Evolutionary conservation across 2,888 invertebrate genomes (phyloP).

Genomic region (Xestia c-nigrum): DNA sequence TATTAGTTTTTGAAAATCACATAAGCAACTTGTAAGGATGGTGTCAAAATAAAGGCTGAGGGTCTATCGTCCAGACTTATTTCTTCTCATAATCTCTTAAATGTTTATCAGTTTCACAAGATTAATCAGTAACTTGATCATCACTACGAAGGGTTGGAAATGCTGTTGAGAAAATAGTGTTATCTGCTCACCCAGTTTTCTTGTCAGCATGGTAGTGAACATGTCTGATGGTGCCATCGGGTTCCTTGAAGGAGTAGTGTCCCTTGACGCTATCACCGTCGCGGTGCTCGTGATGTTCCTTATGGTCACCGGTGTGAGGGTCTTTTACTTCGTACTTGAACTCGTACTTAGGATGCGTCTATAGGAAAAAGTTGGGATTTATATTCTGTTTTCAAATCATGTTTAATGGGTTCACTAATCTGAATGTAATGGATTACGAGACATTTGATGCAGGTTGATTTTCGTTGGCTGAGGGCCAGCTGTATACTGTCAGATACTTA

Average conservation of each 20-base stretch:
- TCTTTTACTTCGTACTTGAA: constrained; percentile 86
- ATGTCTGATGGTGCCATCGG: constrained; percentile 60
- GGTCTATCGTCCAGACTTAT: background rate
- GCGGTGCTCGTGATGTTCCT: constrained; percentile 83
- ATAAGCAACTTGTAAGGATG: background rate
- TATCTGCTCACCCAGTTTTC: constrained; percentile 39
- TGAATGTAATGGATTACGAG: background rate
- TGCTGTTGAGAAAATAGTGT: background rate
- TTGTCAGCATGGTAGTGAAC: constrained; percentile 61
- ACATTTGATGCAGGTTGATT: background rate
- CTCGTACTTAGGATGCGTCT: constrained; percentile 75
- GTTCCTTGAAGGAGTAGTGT: constrained; percentile 50
- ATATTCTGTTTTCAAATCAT: background rate
- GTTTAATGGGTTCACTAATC: background rate
- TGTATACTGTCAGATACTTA: background rate
- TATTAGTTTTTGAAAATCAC: background rate
- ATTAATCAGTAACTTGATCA: background rate
- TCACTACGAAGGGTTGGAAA: background rate
- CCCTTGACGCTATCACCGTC: constrained; percentile 63
- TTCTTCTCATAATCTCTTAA: background rate
- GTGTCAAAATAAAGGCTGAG: background rate
- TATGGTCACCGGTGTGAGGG: constrained; percentile 86
- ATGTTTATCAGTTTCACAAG: background rate
- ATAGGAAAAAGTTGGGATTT: constrained; percentile 21
- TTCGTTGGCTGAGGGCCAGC: background rate